A percentile compares a stretch with the other conserved stretches of the same genome.
Conservation (phyloP, 1,140 invertebrate genomes). For the Caenorhabditis brenneri region DNA sequence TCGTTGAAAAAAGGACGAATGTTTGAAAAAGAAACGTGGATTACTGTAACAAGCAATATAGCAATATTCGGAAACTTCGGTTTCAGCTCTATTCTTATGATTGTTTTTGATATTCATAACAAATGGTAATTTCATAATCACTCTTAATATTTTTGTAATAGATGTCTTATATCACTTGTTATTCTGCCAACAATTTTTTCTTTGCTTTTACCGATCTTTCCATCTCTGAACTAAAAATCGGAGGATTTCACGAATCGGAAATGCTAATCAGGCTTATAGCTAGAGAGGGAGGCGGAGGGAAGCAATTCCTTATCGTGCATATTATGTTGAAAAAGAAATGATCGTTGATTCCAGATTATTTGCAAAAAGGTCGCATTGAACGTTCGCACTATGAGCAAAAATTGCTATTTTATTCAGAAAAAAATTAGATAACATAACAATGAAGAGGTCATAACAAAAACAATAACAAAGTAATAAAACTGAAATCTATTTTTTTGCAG, state of each 20-base stretch:
- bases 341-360: constrained; percentile 18
- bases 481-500: not conserved
- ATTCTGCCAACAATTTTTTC: not conserved
- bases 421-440: not conserved
- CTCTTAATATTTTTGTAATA: not conserved
- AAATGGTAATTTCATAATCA: too few species aligned
- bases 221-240: not conserved
- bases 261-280: not conserved
- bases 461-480: not conserved
- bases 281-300: too few species aligned
- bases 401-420: too few species aligned
- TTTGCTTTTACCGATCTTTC: not conserved
- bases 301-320: not conserved
- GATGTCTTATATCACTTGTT: not conserved
- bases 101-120: too few species aligned
- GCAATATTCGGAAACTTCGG: too few species aligned
- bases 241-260: not conserved
- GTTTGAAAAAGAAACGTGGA: too few species aligned
- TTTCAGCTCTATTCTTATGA: too few species aligned
- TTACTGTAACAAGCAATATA: too few species aligned
- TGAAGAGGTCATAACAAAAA: not conserved
- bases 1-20: too few species aligned
- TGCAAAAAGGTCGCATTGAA: not conserved
- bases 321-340: not conserved
- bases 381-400: too few species aligned